Percentiles rank a stretch among this genome's conserved stretches.
These are phyloP conservation scores for Stomatorhinus walkeri DNA, from an alignment of 2,797 vertebrate genomes.

Conservation along the genomic window DNA sequence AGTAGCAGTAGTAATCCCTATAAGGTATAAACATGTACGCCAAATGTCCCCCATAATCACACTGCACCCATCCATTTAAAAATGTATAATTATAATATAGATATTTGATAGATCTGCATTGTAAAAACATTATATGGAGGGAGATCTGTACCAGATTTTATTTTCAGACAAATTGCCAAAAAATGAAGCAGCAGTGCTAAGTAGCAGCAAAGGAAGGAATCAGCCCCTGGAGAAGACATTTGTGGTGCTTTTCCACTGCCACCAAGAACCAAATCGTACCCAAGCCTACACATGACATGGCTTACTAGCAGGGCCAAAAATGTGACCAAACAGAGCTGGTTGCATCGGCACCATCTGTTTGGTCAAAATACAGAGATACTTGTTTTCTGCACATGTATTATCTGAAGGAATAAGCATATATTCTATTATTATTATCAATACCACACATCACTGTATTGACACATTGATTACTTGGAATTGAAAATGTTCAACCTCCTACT, in stretches of 20 bases:
- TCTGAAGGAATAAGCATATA: not conserved
- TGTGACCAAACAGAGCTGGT: not conserved
- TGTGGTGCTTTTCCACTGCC: not conserved
- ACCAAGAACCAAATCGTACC: not conserved
- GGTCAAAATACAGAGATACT: not conserved
- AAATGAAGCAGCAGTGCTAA: not conserved
- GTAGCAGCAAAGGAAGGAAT: not conserved
- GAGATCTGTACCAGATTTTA: not conserved
- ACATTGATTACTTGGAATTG: too few relatives aligned
- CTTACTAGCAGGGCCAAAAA: not conserved
- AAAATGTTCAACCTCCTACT: too few relatives aligned
- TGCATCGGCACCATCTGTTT: not conserved
- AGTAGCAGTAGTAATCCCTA: not conserved
- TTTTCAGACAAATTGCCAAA: not conserved
- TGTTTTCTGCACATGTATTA: not conserved
- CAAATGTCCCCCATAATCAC: not conserved
- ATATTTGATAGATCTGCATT: too few relatives aligned
- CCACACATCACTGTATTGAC: too few relatives aligned
- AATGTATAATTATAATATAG: too few relatives aligned
- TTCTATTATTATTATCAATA: too few relatives aligned
- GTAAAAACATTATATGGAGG: too few relatives aligned
- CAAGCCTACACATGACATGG: not conserved
- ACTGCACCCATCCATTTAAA: not conserved
- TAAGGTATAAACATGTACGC: not conserved
- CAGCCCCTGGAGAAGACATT: not conserved